Evolutionary conservation across 2,113 vertebrate species (phyloP).

Genomic region (Camelus bactrianus): DNA sequence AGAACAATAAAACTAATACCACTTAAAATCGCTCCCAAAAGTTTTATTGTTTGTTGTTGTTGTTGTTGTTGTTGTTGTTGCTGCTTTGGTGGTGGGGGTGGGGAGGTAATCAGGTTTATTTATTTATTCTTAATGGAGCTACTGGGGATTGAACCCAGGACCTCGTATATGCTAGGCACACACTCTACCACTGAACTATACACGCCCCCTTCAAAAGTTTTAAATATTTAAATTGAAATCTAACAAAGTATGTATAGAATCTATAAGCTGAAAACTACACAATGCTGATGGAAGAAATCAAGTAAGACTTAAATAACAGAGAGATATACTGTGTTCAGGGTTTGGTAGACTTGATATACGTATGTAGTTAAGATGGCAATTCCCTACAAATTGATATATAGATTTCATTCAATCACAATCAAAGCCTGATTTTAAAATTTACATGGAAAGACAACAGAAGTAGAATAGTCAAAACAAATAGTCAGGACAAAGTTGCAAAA

Average conservation of each 20-base stretch:
- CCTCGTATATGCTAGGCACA: too few relatives aligned
- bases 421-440: neutral
- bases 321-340: neutral
- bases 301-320: neutral
- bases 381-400: neutral
- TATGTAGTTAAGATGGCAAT: neutral
- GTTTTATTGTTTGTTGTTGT: neutral
- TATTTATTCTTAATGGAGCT: too few relatives aligned
- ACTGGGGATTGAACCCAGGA: too few relatives aligned
- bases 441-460: neutral
- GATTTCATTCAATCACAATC: neutral
- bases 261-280: neutral
- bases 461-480: neutral
- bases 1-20: too few relatives aligned
- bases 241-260: neutral
- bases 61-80: too few relatives aligned
- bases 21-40: neutral
- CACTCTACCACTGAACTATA: too few relatives aligned
- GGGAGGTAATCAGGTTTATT: too few relatives aligned
- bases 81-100: too few relatives aligned
- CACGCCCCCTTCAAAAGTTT: neutral
- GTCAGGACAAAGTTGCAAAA: neutral
- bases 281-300: neutral
- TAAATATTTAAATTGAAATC: neutral
- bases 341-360: neutral